A percentile compares a stretch with the other conserved stretches of the same genome.
phyloP scores from a whole-genome alignment of 1,140 invertebrate genomes.

The Drosophila simulans region DNA sequence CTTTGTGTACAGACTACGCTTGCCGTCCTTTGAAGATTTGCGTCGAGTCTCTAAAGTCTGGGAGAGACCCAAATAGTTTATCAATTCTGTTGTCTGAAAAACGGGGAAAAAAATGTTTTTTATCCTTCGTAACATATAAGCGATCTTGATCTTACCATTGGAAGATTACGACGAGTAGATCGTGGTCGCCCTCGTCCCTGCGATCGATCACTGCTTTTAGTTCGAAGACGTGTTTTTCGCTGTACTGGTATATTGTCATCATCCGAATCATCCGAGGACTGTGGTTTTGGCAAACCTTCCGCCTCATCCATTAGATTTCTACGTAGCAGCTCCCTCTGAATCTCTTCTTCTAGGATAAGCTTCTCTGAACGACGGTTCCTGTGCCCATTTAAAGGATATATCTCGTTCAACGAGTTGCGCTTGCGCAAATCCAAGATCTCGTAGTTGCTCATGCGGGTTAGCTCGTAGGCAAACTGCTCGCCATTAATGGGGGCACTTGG shows the following conservation, averaged over 20 bases:
- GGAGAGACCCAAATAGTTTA: constrained; percentile 47
- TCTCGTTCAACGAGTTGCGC: constrained; percentile 57
- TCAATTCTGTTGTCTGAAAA: constrained; percentile 40
- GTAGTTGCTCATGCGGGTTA: constrained; percentile 63
- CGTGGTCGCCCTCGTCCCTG: neutral
- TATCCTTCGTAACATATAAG: no score
- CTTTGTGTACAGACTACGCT: constrained; percentile 65
- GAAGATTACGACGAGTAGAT: neutral
- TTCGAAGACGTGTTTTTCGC: neutral
- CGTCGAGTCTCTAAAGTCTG: constrained; percentile 26
- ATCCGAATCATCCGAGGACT: neutral
- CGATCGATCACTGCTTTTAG: neutral
- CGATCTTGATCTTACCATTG: constrained; percentile 18
- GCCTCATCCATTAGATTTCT: constrained; percentile 29
- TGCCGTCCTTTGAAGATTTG: constrained; percentile 2
- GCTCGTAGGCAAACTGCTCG: constrained; percentile 63
- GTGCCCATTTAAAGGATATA: constrained; percentile 38
- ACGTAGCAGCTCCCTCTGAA: constrained; percentile 55
- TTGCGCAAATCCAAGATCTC: constrained; percentile 78
- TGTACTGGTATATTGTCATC: neutral
- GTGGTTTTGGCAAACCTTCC: neutral
- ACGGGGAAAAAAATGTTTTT: neutral
- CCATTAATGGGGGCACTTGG: constrained; percentile 68
- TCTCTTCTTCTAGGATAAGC: constrained; percentile 38
- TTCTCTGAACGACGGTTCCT: constrained; percentile 22